Evolutionary conservation across 1,140 invertebrate genomes (phyloP), one percentile per base, ranked within the genome.

Genomic region (Euura lappo): DNA sequence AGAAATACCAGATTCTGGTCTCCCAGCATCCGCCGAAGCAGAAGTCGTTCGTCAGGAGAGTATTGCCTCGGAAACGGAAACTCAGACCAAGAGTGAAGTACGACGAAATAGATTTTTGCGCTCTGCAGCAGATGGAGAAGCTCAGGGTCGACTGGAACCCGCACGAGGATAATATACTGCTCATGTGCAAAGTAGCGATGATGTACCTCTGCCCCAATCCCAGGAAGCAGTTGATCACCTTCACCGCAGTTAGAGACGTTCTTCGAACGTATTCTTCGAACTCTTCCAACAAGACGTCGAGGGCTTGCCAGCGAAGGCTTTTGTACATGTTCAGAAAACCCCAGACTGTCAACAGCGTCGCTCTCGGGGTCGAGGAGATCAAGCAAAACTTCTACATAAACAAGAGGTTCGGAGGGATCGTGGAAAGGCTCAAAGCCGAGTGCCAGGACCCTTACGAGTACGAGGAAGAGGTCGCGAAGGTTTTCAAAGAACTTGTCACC

Each of bases 161-260:
- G 0, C 83, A 87, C 11, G 93, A 94, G 79, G 93, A 94, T 79
- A 90, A 89, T 6, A 83, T 93, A 10, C 77, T 96, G 2, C 83
- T 94, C 0, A 87, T 95, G 42, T 92, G 92, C 73, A 92, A 93
- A 72, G 92, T 93, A 0, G 92, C 92, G 0, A 90, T 89, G 76
- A 80, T 89, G 68, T 93, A 93, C 78, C 82, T 95, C 3, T 90
- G 88, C 74, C 90, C 90, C 0, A 89, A 89, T 65, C 79, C 79
- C n/a, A 83, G 85, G 2, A 87, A 86, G 73, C 88, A 89, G 75
- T 77, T 86, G 44, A 89, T 88, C 76, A 78, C 85, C 11, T 88
- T 90, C 77, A 81, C 81, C 13, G 77, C 88, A 8, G 84, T 94
- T 1, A 85, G 93, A 11, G 93, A 95, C 77, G 78, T 93, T 3